These are phyloP conservation scores for Capricornis sumatraensis DNA, from an alignment of 2,113 vertebrate species.

Conservation along the genomic window DNA sequence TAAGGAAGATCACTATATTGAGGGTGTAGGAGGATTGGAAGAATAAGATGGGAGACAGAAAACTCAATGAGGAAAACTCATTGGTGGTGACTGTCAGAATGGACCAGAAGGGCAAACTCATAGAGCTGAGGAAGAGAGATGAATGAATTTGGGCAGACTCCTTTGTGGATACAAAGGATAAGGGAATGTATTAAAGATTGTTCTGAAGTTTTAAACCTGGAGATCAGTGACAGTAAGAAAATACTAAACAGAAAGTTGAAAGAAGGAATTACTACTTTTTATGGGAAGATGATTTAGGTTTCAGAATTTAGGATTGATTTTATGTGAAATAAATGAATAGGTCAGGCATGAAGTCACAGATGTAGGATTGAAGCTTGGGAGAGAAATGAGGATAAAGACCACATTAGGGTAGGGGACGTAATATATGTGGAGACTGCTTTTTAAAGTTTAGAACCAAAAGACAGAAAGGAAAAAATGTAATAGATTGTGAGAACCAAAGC, in stretches of 20 bases:
- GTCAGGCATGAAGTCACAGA: neutral
- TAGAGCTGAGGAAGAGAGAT: neutral
- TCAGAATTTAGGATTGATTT: neutral
- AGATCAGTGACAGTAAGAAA: neutral
- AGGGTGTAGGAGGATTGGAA: neutral
- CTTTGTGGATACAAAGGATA: neutral
- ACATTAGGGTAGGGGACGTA: neutral
- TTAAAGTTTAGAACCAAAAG: neutral
- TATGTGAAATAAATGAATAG: neutral
- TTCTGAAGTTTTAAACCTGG: neutral
- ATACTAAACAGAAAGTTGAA: neutral
- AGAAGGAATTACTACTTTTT: neutral
- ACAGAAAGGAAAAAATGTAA: neutral
- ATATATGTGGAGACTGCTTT: neutral
- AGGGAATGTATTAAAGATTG: neutral
- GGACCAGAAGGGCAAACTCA: neutral
- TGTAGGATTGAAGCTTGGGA: neutral
- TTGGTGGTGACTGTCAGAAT: neutral
- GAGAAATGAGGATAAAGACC: neutral
- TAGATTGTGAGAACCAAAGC: neutral
- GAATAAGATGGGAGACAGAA: neutral
- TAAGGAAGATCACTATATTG: neutral
- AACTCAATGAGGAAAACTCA: neutral
- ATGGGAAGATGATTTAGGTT: neutral
- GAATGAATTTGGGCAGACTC: neutral